phyloP scores from a whole-genome alignment of 1,140 invertebrate genomes.

The Psilanteris sp. region DNA sequence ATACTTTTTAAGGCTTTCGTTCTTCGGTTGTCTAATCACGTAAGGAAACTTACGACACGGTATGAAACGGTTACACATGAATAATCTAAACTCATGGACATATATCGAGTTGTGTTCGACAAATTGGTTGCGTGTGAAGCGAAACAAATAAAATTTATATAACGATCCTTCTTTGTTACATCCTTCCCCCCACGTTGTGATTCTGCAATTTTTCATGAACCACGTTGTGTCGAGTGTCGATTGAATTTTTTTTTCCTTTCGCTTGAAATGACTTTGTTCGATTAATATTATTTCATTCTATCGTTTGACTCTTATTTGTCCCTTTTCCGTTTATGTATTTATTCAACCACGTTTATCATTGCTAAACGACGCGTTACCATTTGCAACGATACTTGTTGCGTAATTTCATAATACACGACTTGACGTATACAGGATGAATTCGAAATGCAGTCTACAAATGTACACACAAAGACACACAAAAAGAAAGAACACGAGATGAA shows the following conservation, averaged over 20 bases:
- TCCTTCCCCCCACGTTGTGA: slow-evolving; percentile 21
- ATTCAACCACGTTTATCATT: slow-evolving; percentile 37
- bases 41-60: slow-evolving; percentile 70
- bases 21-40: slow-evolving; percentile 60
- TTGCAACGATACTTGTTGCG: slow-evolving; percentile 43
- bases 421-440: slow-evolving; percentile 48
- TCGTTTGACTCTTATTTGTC: slow-evolving; percentile 13
- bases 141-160: slow-evolving; percentile 27
- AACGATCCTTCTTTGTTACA: slow-evolving; percentile 22
- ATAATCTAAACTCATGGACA: slow-evolving; percentile 39
- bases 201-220: slow-evolving; percentile 48
- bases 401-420: slow-evolving; percentile 55
- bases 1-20: slow-evolving; percentile 66
- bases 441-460: slow-evolving; percentile 24
- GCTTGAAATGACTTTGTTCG: slow-evolving; percentile 36
- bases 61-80: slow-evolving; percentile 68
- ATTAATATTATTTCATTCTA: slow-evolving; percentile 9
- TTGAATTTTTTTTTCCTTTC: slow-evolving; percentile 37
- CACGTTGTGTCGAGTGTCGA: slow-evolving; percentile 52
- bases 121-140: slow-evolving; percentile 71
- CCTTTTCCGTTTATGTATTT: slow-evolving; percentile 41
- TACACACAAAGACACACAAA: slow-evolving; percentile 17
- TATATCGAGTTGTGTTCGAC: slow-evolving; percentile 61
- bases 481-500: slow-evolving; percentile 32
- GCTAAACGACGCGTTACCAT: slow-evolving; percentile 41